Conservation (phyloP, 2,888 invertebrate species). For the Drosophila colorata region DNA sequence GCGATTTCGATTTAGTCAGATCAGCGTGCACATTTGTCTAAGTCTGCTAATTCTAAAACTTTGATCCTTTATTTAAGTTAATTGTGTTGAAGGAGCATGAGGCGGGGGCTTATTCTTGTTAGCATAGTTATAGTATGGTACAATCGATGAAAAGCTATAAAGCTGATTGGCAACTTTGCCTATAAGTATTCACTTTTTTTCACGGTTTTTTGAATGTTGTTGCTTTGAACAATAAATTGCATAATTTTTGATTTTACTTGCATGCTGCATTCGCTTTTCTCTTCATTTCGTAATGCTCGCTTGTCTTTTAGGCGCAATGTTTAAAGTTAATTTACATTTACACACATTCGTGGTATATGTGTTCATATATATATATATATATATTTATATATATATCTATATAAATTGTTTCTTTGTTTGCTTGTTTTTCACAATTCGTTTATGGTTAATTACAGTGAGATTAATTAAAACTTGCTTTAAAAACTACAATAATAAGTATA, state of each 20-base stretch:
- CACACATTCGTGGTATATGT: slow-evolving; percentile 6
- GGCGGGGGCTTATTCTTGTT: slow-evolving; percentile 21
- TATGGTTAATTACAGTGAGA: slow-evolving; percentile 79
- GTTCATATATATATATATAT: slow-evolving; percentile 10
- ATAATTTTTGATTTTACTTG: slow-evolving; percentile 68
- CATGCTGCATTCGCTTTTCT: slow-evolving; percentile 32
- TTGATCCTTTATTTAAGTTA: slow-evolving; percentile 12
- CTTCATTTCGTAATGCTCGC: background rate
- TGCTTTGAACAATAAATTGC: slow-evolving; percentile 76
- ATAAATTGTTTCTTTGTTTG: slow-evolving; percentile 32
- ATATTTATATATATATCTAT: slow-evolving; percentile 48
- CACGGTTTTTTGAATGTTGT: slow-evolving; percentile 43
- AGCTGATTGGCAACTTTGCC: slow-evolving; percentile 63
- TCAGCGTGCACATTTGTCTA: slow-evolving; percentile 43
- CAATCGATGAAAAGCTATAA: slow-evolving; percentile 62
- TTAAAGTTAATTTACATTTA: slow-evolving; percentile 58
- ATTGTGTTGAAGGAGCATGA: background rate
- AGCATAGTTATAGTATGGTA: slow-evolving; percentile 66
- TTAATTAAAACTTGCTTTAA: slow-evolving; percentile 68
- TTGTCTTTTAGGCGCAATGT: slow-evolving; percentile 74
- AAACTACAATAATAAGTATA: slow-evolving; percentile 74
- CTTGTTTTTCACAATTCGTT: slow-evolving; percentile 31
- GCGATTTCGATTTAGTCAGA: slow-evolving; percentile 15
- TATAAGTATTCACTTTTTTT: slow-evolving; percentile 53
- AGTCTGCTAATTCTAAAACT: slow-evolving; percentile 43